phyloP scores from a whole-genome alignment of 2,888 invertebrate species.

The Thecophora atra region DNA sequence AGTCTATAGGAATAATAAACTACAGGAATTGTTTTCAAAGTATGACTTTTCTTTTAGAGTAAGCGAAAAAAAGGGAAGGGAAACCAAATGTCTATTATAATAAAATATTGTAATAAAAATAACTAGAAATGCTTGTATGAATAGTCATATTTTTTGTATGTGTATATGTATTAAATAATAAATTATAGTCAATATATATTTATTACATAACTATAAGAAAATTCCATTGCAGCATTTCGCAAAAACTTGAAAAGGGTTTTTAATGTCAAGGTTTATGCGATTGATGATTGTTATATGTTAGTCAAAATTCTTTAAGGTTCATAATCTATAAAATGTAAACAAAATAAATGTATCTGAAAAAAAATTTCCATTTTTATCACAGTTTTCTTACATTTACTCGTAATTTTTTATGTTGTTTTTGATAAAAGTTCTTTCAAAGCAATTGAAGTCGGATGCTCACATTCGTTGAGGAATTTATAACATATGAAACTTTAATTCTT shows the following conservation, averaged over 20 bases:
- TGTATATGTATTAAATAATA: not conserved
- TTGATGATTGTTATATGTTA: not conserved
- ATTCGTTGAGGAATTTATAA: no score
- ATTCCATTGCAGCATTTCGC: constrained; percentile 31
- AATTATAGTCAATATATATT: not conserved
- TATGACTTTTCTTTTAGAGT: no score
- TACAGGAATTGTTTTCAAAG: no score
- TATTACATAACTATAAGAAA: not conserved
- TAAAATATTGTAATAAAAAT: not conserved
- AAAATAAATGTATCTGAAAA: constrained; percentile 10
- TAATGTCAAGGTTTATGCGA: not conserved
- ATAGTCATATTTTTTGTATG: not conserved
- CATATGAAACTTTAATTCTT: no score
- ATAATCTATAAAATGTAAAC: not conserved
- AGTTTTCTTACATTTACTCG: not conserved
- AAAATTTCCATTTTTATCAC: not conserved
- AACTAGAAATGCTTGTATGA: not conserved
- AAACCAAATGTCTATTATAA: no score
- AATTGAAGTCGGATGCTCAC: no score
- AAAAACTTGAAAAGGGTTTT: constrained; percentile 22
- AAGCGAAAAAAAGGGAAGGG: no score
- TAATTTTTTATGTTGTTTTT: not conserved
- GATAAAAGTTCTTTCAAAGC: constrained; percentile 15
- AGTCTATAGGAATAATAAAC: no score
- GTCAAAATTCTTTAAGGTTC: not conserved